These are phyloP conservation scores for Aptenodytes forsteri DNA, from an alignment of 2,113 vertebrate species.

Conservation along the genomic window DNA sequence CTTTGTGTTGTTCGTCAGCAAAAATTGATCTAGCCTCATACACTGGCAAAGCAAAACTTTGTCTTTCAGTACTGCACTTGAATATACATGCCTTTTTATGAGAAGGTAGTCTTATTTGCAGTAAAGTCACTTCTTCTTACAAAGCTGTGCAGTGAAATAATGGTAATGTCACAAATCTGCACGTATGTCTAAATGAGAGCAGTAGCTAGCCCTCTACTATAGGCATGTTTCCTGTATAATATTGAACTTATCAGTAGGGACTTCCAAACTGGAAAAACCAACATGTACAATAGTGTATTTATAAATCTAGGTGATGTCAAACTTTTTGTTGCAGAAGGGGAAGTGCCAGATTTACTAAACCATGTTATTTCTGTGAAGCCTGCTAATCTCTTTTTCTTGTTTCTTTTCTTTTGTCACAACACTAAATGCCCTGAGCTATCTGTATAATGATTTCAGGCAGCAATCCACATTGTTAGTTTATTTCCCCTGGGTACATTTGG, in stretches of 20 bases:
- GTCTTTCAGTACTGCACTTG: neutral
- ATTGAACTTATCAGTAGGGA: neutral
- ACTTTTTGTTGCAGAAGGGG: neutral
- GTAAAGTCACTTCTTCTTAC: neutral
- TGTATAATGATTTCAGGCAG: constrained; percentile 21
- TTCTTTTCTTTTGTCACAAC: neutral
- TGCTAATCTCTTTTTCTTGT: neutral
- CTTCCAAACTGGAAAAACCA: neutral
- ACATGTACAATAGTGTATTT: neutral
- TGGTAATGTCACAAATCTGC: neutral
- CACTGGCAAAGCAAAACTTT: neutral
- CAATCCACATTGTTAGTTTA: neutral
- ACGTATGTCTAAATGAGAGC: neutral
- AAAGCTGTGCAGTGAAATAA: neutral
- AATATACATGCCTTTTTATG: neutral
- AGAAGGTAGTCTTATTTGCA: neutral
- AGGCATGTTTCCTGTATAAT: neutral
- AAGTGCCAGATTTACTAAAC: neutral
- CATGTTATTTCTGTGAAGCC: neutral
- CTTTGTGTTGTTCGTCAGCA: neutral
- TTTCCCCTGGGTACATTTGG: neutral
- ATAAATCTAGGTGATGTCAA: neutral
- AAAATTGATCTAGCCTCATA: neutral
- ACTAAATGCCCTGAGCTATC: neutral
- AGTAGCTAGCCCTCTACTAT: neutral